Percentiles rank a stretch among this genome's conserved stretches.
Conservation (phyloP, 2,888 invertebrate species). For the Nephrotoma flavescens region DNA sequence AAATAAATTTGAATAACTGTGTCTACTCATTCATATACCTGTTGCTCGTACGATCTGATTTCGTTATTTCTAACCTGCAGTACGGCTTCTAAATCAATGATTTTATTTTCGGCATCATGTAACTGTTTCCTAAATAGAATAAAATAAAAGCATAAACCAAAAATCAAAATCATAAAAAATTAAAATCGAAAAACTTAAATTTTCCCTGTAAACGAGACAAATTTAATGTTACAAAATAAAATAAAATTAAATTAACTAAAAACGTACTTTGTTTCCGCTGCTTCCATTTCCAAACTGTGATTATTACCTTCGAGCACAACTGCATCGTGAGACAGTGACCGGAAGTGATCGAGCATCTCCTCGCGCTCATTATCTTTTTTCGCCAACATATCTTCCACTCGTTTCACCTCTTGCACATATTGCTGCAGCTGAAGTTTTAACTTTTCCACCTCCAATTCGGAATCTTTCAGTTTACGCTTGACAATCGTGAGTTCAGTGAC, state of each 20-base stretch:
- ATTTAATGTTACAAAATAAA: not conserved
- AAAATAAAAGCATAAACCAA: conserved; percentile 9
- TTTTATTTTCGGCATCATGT: conserved; percentile 39
- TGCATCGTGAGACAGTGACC: conserved; percentile 61
- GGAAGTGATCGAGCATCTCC: conserved; percentile 67
- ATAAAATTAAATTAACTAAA: not conserved
- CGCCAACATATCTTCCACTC: conserved; percentile 60
- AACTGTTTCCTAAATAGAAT: conserved; percentile 29
- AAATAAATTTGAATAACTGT: not conserved
- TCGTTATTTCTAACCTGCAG: conserved; percentile 38
- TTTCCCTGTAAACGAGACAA: not conserved
- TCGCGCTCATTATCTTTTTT: conserved; percentile 63
- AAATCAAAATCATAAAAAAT: conserved; percentile 11
- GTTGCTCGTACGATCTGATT: conserved; percentile 40
- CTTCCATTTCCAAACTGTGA: conserved; percentile 63
- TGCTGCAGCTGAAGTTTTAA: conserved; percentile 63
- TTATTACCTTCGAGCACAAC: conserved; percentile 63
- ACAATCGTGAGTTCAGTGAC: conserved; percentile 44
- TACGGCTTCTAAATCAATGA: conserved; percentile 48
- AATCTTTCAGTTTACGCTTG: conserved; percentile 51
- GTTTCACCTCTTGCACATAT: conserved; percentile 66
- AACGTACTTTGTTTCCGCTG: conserved; percentile 46
- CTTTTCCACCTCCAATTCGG: conserved; percentile 54
- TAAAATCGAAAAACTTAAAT: conserved; percentile 8
- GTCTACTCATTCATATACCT: conserved; percentile 30